A percentile compares a stretch with the other conserved stretches of the same genome.
Evolutionary conservation across 1,140 invertebrate genomes (phyloP).

Genomic region (Euglossa dilemma): DNA sequence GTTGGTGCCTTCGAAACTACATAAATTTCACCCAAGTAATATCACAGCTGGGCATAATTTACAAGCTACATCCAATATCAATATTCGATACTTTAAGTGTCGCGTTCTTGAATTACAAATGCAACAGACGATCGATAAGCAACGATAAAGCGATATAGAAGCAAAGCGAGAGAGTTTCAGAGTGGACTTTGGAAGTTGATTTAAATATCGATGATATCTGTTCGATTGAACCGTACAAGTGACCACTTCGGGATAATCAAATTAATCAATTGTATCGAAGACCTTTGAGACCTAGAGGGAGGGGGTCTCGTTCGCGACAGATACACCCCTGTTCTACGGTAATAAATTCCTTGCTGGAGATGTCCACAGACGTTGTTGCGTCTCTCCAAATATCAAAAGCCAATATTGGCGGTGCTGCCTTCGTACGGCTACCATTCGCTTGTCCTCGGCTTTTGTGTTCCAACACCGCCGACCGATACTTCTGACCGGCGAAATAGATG

Average conservation of each 20-base stretch:
- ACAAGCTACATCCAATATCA: constrained; percentile 7
- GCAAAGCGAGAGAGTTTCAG: neutral
- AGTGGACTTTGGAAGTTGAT: neutral
- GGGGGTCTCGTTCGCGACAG: neutral
- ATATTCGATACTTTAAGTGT: constrained; percentile 27
- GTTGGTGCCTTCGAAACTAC: neutral
- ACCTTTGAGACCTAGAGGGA: neutral
- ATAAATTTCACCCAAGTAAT: neutral
- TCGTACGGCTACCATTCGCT: neutral
- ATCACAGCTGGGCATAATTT: neutral
- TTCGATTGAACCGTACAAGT: constrained; percentile 33
- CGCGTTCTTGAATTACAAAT: constrained; percentile 33
- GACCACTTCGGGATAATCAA: constrained; percentile 42
- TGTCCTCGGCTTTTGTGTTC: neutral
- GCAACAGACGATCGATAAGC: constrained; percentile 9
- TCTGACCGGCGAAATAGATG: neutral
- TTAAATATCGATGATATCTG: constrained; percentile 37
- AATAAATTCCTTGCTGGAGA: constrained; percentile 38
- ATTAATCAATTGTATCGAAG: constrained; percentile 24
- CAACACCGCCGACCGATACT: neutral
- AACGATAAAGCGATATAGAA: constrained; percentile 2
- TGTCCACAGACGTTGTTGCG: neutral
- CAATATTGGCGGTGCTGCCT: constrained; percentile 39
- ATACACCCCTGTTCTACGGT: neutral
- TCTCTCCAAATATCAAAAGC: constrained; percentile 44